phyloP scores from a whole-genome alignment of 2,113 vertebrate species.

The Ceyx cyanopectus region DNA sequence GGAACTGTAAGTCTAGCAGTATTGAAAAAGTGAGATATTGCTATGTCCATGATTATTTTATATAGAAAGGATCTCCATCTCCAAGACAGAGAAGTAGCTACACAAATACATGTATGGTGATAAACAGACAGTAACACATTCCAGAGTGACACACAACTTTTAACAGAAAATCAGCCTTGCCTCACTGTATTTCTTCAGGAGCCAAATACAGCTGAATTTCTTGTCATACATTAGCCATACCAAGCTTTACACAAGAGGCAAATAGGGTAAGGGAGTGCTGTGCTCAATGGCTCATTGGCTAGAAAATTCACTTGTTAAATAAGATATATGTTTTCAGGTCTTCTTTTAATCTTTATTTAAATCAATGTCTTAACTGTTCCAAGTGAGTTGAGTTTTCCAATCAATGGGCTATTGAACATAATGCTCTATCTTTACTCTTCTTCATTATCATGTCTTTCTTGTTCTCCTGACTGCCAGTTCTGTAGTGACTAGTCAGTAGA shows the following conservation, averaged over 20 bases:
- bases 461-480: neutral
- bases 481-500: neutral
- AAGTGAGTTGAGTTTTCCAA: conserved; percentile 29
- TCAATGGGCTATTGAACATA: conserved; percentile 36
- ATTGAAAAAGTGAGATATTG: neutral
- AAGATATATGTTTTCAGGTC: conserved; percentile 33
- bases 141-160: neutral
- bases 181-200: neutral
- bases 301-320: conserved; percentile 53
- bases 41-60: neutral
- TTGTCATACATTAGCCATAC: neutral
- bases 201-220: neutral
- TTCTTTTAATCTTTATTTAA: conserved; percentile 3
- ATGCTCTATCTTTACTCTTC: conserved; percentile 2
- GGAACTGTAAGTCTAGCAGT: neutral
- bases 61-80: neutral
- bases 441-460: neutral
- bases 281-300: conserved; percentile 37
- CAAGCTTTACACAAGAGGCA: neutral
- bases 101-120: neutral
- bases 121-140: neutral
- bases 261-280: neutral
- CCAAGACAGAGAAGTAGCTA: neutral
- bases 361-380: conserved; percentile 35
- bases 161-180: neutral